Conservation (phyloP, 2,113 vertebrate genomes). For the Otocyon megalotis region DNA sequence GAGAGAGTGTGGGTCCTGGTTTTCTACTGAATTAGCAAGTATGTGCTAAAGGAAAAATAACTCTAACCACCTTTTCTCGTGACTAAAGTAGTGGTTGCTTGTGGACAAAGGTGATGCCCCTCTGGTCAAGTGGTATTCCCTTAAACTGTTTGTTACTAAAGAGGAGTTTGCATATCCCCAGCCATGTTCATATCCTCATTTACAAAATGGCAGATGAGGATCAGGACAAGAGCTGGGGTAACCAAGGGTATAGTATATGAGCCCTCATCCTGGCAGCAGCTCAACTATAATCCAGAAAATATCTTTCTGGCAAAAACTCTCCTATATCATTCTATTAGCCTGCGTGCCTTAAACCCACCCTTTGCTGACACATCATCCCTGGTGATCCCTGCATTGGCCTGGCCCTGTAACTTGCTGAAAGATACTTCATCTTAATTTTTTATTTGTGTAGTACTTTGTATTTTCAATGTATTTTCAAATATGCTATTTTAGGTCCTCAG, state of each 20-base stretch:
- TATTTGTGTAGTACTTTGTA: not conserved
- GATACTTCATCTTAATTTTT: not conserved
- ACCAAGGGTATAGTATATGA: not conserved
- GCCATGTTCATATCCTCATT: not conserved
- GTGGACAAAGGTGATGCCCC: not conserved
- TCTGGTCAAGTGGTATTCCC: not conserved
- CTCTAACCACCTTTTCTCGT: not conserved
- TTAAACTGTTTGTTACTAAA: not conserved
- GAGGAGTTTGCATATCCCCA: not conserved
- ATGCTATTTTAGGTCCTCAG: not conserved
- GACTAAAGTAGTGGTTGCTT: not conserved
- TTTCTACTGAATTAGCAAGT: conserved; percentile 34
- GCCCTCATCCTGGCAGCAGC: not conserved
- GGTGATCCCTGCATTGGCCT: not conserved
- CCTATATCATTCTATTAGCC: not conserved
- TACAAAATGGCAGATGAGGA: not conserved
- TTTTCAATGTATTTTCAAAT: conserved; percentile 25
- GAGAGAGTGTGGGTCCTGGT: not conserved
- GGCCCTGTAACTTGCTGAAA: not conserved
- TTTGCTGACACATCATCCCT: not conserved
- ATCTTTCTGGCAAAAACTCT: not conserved
- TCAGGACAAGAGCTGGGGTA: not conserved
- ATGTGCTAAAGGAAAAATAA: not conserved
- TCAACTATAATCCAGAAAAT: not conserved
- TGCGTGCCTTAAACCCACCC: not conserved